Conservation (phyloP, 2,797 vertebrate genomes). For the Okamejei kenojei region DNA sequence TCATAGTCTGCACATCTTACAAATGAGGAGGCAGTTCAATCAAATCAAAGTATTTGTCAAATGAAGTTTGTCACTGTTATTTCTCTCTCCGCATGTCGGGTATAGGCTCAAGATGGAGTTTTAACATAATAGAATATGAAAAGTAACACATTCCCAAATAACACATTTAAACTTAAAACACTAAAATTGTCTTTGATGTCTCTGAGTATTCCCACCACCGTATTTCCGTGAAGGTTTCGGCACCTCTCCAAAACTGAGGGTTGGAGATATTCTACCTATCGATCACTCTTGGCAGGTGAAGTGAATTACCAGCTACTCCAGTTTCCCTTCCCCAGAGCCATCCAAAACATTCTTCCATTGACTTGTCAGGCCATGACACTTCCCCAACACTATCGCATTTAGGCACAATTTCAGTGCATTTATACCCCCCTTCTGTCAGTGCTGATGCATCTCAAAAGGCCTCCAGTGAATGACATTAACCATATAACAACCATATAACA, state of each 20-base stretch:
- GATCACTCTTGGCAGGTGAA: not conserved
- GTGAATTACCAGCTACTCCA: not conserved
- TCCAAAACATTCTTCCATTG: not conserved
- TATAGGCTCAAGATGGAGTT: not conserved
- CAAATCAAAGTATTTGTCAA: not conserved
- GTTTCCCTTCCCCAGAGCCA: not conserved
- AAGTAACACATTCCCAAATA: not conserved
- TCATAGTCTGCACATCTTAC: not conserved
- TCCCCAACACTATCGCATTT: not conserved
- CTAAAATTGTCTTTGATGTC: not conserved
- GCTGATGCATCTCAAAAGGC: not conserved
- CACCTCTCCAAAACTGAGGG: not conserved
- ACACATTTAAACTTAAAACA: not conserved
- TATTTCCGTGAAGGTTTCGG: not conserved
- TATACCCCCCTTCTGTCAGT: not conserved
- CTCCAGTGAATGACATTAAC: not conserved
- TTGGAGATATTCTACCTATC: not conserved
- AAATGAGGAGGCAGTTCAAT: constrained; percentile 1
- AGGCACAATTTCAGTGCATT: not conserved
- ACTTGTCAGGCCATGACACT: not conserved
- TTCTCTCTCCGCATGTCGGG: not conserved
- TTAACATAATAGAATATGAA: not conserved
- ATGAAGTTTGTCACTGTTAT: not conserved
- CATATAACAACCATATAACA: too few species aligned
- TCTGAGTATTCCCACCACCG: not conserved